Percentiles rank a stretch among this genome's conserved stretches.
Conservation (phyloP, 2,113 vertebrate species). For the Solea senegalensis region DNA sequence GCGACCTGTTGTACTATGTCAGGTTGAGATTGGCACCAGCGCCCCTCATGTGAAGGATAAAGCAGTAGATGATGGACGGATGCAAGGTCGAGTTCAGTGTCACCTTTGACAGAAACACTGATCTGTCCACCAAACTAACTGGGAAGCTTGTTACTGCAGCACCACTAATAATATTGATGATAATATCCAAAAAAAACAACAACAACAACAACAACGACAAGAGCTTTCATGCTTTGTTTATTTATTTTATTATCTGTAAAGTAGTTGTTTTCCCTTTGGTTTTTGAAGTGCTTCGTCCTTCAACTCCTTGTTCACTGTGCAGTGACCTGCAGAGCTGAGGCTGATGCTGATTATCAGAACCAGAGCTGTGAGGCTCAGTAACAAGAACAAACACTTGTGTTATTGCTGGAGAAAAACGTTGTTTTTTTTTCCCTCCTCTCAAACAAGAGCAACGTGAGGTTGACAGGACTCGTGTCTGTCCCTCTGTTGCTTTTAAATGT, state of each 20-base stretch:
- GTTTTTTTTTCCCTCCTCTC: background rate
- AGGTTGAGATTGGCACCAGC: too few species aligned
- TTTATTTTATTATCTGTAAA: slow-evolving; percentile 16
- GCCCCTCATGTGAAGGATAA: too few species aligned
- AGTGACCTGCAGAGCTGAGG: background rate
- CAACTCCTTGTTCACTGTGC: slow-evolving; percentile 1
- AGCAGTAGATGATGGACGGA: too few species aligned
- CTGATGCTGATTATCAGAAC: slow-evolving; percentile 15
- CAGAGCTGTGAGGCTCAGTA: slow-evolving; percentile 2
- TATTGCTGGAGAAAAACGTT: slow-evolving; percentile 1
- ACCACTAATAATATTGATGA: too few species aligned
- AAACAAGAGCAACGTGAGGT: slow-evolving; percentile 16
- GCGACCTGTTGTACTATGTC: too few species aligned
- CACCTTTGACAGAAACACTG: too few species aligned
- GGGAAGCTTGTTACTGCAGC: too few species aligned
- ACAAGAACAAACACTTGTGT: slow-evolving; percentile 1
- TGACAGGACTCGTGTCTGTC: slow-evolving; percentile 2
- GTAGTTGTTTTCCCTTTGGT: slow-evolving; percentile 1
- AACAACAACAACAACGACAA: too few species aligned
- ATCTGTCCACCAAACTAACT: too few species aligned
- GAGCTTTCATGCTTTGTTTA: background rate
- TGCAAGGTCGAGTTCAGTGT: too few species aligned
- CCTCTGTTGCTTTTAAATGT: background rate
- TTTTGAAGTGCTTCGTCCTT: background rate
- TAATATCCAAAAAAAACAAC: too few species aligned